Percentiles rank a stretch among this genome's conserved stretches.
Conservation (phyloP, 64 coral and sea anemone genomes). For the Dendrophyllia cribrosa region DNA sequence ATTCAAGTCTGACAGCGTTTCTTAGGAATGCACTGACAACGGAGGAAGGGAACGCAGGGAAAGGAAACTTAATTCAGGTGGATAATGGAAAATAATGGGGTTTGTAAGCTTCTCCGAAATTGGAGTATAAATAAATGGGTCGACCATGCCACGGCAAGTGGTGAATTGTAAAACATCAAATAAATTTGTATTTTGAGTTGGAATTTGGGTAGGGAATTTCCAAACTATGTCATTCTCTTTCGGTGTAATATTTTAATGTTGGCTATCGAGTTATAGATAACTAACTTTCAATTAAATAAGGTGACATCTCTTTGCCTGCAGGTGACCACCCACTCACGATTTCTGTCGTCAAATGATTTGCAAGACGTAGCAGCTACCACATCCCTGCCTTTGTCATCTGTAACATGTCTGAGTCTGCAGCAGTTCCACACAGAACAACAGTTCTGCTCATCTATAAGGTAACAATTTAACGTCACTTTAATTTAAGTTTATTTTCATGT, state of each 20-base stretch:
- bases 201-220: no score
- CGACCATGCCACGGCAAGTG: not conserved
- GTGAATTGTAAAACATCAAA: no score
- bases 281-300: not conserved
- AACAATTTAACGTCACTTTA: no score
- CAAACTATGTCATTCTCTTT: no score
- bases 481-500: no score
- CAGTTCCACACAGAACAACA: slow-evolving; percentile 91
- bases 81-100: no score
- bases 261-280: no score
- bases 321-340: slow-evolving; percentile 75
- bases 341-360: slow-evolving; percentile 73
- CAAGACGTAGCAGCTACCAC: slow-evolving; percentile 27
- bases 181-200: no score
- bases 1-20: slow-evolving; percentile 63
- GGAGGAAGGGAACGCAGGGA: not conserved
- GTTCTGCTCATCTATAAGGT: slow-evolving; percentile 75
- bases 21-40: slow-evolving; percentile 33
- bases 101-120: no score
- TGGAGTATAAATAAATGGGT: no score
- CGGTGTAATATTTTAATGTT: no score
- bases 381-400: slow-evolving; percentile 24
- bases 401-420: slow-evolving; percentile 66
- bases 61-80: slow-evolving; percentile 64
- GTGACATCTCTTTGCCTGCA: not conserved